Percentiles rank a stretch among this genome's conserved stretches.
Conservation (phyloP, 1,140 invertebrate species). For the Druon quercuslanigerum region DNA sequence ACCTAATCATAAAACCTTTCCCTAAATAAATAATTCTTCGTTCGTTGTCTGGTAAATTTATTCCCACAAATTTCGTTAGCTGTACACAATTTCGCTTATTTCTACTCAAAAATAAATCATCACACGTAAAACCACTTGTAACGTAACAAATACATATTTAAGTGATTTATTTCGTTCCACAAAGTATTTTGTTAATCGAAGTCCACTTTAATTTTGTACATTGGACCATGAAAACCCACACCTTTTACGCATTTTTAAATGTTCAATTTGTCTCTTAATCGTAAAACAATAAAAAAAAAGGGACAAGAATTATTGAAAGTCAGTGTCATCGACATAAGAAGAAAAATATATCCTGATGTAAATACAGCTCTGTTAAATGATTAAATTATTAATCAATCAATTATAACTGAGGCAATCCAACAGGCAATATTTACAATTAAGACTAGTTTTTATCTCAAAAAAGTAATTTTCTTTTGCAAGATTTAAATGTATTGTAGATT, state of each 20-base stretch:
- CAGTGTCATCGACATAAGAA: neutral
- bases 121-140: neutral
- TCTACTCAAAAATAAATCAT: neutral
- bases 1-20: neutral
- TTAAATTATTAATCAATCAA: neutral
- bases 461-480: neutral
- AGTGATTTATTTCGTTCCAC: too few relatives aligned
- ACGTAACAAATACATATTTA: too few relatives aligned
- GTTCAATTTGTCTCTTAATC: neutral
- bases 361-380: too few relatives aligned
- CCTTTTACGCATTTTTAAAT: neutral
- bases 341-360: neutral
- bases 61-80: neutral
- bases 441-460: neutral
- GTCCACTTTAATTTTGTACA: neutral
- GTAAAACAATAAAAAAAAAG: neutral
- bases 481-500: neutral
- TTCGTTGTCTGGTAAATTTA: constrained; percentile 5
- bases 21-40: neutral
- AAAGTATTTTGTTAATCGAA: neutral
- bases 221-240: neutral
- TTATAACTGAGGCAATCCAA: neutral
- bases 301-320: neutral
- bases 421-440: constrained; percentile 3
- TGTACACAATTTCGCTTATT: neutral